Evolutionary conservation across 2,113 vertebrate genomes (phyloP).

Genomic region (Hypocryptadius cinnamomeus): DNA sequence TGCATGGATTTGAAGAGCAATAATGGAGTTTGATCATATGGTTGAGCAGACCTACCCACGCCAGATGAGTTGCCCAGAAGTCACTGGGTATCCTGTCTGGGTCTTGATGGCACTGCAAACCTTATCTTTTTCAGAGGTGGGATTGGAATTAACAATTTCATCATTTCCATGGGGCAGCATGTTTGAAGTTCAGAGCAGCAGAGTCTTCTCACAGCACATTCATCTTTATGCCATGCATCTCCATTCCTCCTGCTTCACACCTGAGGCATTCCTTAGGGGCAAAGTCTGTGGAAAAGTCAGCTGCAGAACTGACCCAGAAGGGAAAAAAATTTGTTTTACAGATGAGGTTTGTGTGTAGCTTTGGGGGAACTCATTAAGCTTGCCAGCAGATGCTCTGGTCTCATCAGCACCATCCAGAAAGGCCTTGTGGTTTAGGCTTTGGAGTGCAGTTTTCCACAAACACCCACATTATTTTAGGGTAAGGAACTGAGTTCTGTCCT

Average conservation of each 20-base stretch:
- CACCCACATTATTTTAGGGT: background rate
- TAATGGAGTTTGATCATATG: background rate
- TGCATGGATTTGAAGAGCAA: background rate
- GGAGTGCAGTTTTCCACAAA: slow-evolving; percentile 18
- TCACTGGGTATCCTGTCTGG: background rate
- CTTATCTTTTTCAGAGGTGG: background rate
- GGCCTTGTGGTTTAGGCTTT: slow-evolving; percentile 19
- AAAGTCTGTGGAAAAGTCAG: background rate
- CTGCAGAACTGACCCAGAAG: slow-evolving; percentile 14
- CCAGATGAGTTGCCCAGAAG: background rate
- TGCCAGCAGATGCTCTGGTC: slow-evolving; percentile 10
- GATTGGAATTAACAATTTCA: background rate
- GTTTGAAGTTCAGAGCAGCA: background rate
- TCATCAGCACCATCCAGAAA: background rate
- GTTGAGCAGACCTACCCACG: background rate
- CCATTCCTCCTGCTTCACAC: background rate
- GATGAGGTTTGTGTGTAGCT: slow-evolving; percentile 35
- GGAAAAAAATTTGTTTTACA: slow-evolving; percentile 1
- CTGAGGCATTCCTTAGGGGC: background rate
- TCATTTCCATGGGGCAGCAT: background rate
- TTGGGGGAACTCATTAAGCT: slow-evolving; percentile 1
- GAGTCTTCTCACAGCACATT: background rate
- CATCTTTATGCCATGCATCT: background rate
- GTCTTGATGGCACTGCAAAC: background rate
- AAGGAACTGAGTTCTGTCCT: background rate